Percentiles rank a stretch among this genome's conserved stretches.
These are phyloP conservation scores for Dasyornis broadbenti DNA, from an alignment of 2,113 vertebrate genomes.

Conservation along the genomic window DNA sequence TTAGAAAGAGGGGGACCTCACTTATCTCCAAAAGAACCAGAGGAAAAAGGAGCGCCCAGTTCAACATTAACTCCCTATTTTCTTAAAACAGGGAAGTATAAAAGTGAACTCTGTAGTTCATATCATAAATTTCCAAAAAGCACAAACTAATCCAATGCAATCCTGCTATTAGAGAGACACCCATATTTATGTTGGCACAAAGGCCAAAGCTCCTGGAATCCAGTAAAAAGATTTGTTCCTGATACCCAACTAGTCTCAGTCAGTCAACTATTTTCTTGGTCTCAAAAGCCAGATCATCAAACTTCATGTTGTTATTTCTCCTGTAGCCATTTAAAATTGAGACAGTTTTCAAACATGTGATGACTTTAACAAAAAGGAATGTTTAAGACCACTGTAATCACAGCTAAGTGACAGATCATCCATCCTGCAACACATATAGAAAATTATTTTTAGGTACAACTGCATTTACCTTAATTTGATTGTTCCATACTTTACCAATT, in stretches of 20 bases:
- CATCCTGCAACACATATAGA: neutral
- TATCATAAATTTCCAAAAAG: neutral
- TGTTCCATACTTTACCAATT: neutral
- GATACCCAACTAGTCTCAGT: neutral
- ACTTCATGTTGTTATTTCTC: neutral
- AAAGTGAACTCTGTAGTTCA: neutral
- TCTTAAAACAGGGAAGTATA: slow-evolving; percentile 9
- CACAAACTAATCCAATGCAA: neutral
- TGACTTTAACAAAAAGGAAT: neutral
- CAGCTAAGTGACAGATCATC: neutral
- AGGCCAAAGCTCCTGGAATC: slow-evolving; percentile 6
- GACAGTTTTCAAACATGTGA: neutral
- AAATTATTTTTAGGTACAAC: neutral
- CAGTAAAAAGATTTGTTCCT: neutral
- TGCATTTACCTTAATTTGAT: neutral
- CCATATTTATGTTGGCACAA: slow-evolving; percentile 33
- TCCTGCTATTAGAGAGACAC: slow-evolving; percentile 40
- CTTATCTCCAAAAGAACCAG: neutral
- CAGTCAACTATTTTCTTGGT: neutral
- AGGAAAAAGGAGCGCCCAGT: neutral
- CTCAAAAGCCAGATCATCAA: neutral
- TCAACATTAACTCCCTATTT: neutral
- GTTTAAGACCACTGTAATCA: neutral
- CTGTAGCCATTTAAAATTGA: neutral
- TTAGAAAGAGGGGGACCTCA: neutral